Base-by-base conservation (phyloP, 2,888 invertebrate species). In the Fissipunctia ypsillon region DNA sequence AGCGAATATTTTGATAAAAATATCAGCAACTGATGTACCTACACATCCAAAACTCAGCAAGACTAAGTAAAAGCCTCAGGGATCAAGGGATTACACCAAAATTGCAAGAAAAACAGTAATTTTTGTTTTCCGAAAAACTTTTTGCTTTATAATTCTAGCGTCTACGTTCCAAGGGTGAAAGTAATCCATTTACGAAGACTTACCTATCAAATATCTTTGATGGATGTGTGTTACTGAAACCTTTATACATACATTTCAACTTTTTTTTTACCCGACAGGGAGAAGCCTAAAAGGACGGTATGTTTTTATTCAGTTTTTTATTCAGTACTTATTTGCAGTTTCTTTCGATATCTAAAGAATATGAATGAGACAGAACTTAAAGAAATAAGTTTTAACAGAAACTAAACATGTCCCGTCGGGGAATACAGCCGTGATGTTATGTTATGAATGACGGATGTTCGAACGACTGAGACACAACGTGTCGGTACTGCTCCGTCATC, bases 171-270 rank as follows among this genome's bases (percentile, higher is more conserved):
- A 45, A 64, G 48, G 52, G 12, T 5, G 7, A 76, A 76, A 45
- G 60, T 76, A 81, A 76, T 81, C 59, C 60, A 65, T 81, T 77
- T 61, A 50, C 31, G 54, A 41, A 81, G 45, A 57, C 31, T 35
- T 73, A 35, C 5, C 35, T 63, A 72, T 76, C 63, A 80, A 73
- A 45, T 57, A 48, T 31, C 1, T 64, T 75, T 80, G 75, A 76
- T 64, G 75, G 57, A 74, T 76, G 54, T 71, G 45, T 31, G 73
- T 48, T 76, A 56, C 28, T 41, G n/a, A 79, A 56, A 61, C 31
- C 31, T 41, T 70, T 60, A 28, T 60, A 45, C 38, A 22, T 45
- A 50, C 16, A 43, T 70, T 41, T 70, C 22, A 19, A 19, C 31
- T 19, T 16, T 5, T 22, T 67, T 16, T 50, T 22, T 48, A 28